These are phyloP conservation scores for Schizopygopsis malacanthus DNA, from an alignment of 2,797 vertebrate species.

Conservation along the genomic window DNA sequence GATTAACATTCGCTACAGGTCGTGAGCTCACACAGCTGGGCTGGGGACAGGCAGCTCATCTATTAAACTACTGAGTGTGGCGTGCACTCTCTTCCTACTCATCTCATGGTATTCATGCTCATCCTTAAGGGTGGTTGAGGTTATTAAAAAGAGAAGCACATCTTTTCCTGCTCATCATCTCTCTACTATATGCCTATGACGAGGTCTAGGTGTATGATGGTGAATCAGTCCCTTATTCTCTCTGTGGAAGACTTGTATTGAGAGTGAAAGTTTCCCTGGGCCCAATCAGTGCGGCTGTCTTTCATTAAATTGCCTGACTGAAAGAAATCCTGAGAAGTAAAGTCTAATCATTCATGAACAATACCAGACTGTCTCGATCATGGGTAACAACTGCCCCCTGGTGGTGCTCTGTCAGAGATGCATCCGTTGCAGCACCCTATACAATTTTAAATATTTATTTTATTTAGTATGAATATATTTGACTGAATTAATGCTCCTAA, in stretches of 20 bases:
- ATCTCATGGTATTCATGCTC: constrained; percentile 20
- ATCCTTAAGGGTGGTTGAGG: constrained; percentile 1
- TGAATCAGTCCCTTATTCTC: constrained; percentile 26
- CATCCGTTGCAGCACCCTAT: neutral
- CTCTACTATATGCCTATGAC: neutral
- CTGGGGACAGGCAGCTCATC: constrained; percentile 37
- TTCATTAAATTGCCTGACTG: constrained; percentile 3
- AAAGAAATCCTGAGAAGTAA: neutral
- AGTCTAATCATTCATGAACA: neutral
- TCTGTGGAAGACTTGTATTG: constrained; percentile 20
- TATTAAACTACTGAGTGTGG: constrained; percentile 35
- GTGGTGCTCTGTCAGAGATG: constrained; percentile 26
- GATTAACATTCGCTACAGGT: constrained; percentile 51
- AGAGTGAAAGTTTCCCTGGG: constrained; percentile 21
- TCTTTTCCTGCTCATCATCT: constrained; percentile 17
- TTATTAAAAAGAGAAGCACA: constrained; percentile 31
- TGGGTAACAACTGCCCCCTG: constrained; percentile 49
- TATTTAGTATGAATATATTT: neutral
- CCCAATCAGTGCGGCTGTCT: constrained; percentile 16
- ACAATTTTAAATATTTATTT: neutral
- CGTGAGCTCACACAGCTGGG: constrained; percentile 43
- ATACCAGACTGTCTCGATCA: neutral
- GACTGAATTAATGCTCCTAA: neutral
- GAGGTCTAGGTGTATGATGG: constrained; percentile 14
- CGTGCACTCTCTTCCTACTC: neutral